Conservation (phyloP, 2,888 invertebrate species). For the Watsonalla binaria region DNA sequence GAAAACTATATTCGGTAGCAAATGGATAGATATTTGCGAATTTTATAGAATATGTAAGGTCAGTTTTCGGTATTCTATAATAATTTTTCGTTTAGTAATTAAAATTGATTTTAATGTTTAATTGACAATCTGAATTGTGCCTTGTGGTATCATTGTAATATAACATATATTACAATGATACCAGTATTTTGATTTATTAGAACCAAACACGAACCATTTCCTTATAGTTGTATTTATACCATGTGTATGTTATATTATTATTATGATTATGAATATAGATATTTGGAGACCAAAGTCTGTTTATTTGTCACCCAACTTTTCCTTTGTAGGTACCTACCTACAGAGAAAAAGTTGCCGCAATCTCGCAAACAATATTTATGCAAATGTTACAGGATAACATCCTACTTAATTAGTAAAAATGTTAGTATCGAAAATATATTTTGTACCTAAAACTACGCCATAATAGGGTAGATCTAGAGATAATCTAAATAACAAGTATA, state of each 20-base stretch:
- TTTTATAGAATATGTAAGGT: neutral
- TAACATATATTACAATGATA: neutral
- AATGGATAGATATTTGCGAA: no score
- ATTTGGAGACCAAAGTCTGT: slow-evolving; percentile 6
- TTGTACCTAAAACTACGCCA: no score
- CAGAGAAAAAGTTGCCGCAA: no score
- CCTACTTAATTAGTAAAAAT: no score
- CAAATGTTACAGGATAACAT: no score
- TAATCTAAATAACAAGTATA: no score
- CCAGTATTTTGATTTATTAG: neutral
- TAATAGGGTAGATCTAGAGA: no score
- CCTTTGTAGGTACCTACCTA: no score
- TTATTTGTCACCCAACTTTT: neutral
- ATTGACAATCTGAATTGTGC: neutral
- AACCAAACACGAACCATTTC: neutral
- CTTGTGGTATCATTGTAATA: neutral
- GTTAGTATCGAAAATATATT: no score
- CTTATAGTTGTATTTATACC: slow-evolving; percentile 4
- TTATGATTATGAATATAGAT: slow-evolving; percentile 15
- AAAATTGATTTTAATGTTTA: neutral
- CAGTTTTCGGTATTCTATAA: neutral
- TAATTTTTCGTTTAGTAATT: neutral
- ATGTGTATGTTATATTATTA: slow-evolving; percentile 14
- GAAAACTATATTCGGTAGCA: neutral
- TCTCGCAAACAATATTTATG: no score